Evolutionary conservation across 1,140 invertebrate genomes (phyloP).

Genomic region (Zaprionus kolodkinae): DNA sequence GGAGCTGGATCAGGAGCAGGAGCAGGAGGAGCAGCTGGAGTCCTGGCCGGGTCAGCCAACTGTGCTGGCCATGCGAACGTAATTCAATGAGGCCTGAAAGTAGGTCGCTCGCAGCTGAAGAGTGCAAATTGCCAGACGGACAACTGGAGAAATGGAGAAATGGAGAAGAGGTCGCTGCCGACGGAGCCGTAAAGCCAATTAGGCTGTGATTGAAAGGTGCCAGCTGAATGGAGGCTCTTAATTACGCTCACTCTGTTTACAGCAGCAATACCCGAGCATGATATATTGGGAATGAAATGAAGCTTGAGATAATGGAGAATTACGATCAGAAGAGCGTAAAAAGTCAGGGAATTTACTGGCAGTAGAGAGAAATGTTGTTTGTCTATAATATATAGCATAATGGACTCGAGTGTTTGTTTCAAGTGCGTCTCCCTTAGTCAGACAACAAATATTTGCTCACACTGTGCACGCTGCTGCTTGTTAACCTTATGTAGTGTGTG

Average conservation of each 20-base stretch:
- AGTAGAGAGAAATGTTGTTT: background rate
- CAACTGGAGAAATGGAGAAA: background rate
- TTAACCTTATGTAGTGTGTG: background rate
- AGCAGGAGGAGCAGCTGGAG: too few relatives aligned
- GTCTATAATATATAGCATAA: background rate
- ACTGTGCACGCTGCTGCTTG: background rate
- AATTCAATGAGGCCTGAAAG: slow-evolving; percentile 29
- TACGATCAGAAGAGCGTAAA: background rate
- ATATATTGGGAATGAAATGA: background rate
- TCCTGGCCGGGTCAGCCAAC: slow-evolving; percentile 1
- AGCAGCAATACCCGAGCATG: background rate
- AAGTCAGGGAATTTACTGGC: background rate
- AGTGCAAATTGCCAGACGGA: background rate
- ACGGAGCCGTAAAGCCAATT: slow-evolving; percentile 42
- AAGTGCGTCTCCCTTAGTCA: background rate
- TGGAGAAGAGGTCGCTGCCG: background rate
- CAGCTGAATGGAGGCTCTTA: slow-evolving; percentile 29
- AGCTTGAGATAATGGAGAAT: slow-evolving; percentile 2
- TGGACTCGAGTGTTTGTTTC: background rate
- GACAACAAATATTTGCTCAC: slow-evolving; percentile 5
- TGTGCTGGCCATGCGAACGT: slow-evolving; percentile 19
- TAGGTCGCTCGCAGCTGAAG: slow-evolving; percentile 32
- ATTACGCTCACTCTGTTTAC: background rate
- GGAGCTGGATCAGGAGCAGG: too few relatives aligned
- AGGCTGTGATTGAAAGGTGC: slow-evolving; percentile 44